These are phyloP conservation scores for Thripadectes ignobilis DNA, from an alignment of 2,797 vertebrate genomes.

Conservation along the genomic window DNA sequence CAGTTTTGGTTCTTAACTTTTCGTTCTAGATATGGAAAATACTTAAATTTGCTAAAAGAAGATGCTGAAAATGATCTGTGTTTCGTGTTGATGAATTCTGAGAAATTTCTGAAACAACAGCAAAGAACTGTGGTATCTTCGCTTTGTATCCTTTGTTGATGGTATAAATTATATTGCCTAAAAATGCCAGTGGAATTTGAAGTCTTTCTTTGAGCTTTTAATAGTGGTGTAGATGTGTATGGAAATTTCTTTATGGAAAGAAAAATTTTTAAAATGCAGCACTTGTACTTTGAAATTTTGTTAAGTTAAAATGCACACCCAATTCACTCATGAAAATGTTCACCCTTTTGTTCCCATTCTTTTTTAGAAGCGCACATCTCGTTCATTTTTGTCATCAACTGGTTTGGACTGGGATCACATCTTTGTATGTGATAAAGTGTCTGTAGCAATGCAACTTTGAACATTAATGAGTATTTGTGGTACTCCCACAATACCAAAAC, in stretches of 20 bases:
- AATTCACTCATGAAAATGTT: background rate
- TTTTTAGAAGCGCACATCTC: background rate
- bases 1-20: background rate
- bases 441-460: background rate
- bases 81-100: conserved; percentile 83
- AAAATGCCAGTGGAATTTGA: background rate
- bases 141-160: conserved; percentile 87
- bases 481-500: background rate
- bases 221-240: background rate
- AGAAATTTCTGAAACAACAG: conserved; percentile 84
- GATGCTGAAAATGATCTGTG: conserved; percentile 76
- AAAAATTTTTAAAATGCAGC: background rate
- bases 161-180: background rate
- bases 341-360: background rate
- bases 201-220: background rate
- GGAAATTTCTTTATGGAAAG: background rate
- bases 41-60: conserved; percentile 81
- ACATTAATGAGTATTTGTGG: background rate
- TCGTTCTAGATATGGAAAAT: conserved; percentile 84
- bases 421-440: background rate
- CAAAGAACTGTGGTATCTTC: conserved; percentile 74
- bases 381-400: background rate
- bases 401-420: background rate
- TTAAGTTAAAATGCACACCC: background rate
- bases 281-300: background rate